Evolutionary conservation across 1,140 invertebrate genomes (phyloP).

Genomic region (Thalassaphorura encarpata): DNA sequence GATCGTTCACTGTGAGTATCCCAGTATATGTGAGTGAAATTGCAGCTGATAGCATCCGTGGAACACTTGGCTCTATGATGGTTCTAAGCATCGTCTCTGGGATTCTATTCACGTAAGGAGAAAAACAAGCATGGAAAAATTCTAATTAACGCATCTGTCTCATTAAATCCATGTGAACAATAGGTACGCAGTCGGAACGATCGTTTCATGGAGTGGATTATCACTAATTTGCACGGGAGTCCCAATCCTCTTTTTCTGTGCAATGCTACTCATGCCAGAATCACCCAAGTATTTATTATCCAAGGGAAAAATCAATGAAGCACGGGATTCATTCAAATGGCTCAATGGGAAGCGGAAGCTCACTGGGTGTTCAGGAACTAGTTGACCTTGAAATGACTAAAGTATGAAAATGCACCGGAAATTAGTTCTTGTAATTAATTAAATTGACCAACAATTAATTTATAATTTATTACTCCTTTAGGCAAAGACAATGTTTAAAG

Average conservation of each 20-base stretch:
- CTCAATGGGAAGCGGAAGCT: too few relatives aligned
- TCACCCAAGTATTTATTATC: slow-evolving; percentile 60
- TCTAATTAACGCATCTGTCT: too few relatives aligned
- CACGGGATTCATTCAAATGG: slow-evolving; percentile 50
- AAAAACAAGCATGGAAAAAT: slow-evolving; percentile 33
- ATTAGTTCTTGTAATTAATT: too few relatives aligned
- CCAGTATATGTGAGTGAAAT: slow-evolving; percentile 56
- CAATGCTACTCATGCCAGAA: slow-evolving; percentile 67
- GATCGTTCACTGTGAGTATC: slow-evolving; percentile 47
- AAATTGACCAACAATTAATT: too few relatives aligned
- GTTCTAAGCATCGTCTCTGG: slow-evolving; percentile 9
- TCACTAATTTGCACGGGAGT: slow-evolving; percentile 52
- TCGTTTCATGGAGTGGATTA: slow-evolving; percentile 52
- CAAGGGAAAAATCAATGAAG: slow-evolving; percentile 49
- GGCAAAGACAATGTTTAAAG: too few relatives aligned
- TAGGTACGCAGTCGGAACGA: slow-evolving; percentile 59
- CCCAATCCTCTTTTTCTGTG: slow-evolving; percentile 49
- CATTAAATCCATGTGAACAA: too few relatives aligned
- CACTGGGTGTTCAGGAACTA: too few relatives aligned
- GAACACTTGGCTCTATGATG: slow-evolving; percentile 31
- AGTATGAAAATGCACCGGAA: too few relatives aligned
- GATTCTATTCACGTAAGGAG: slow-evolving; percentile 17
- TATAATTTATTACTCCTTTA: too few relatives aligned
- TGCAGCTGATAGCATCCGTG: slow-evolving; percentile 45
- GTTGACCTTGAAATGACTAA: too few relatives aligned